A percentile compares a stretch with the other conserved stretches of the same genome.
Conservation (phyloP, 2,888 invertebrate species). For the Doris montereyensis region DNA sequence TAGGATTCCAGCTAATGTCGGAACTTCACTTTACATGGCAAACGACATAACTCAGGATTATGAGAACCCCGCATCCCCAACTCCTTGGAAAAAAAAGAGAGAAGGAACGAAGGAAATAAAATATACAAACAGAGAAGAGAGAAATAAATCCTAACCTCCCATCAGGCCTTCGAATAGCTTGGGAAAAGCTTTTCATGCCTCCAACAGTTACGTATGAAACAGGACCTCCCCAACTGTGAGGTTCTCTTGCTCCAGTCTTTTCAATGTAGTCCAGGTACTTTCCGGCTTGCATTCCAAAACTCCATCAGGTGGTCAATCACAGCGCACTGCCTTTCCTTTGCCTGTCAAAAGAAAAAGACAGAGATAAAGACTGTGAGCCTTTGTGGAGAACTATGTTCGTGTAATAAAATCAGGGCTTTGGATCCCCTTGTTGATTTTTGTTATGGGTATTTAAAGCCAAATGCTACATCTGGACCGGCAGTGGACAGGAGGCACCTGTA, state of each 20-base stretch:
- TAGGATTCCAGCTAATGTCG: no score
- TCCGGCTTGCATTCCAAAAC: slow-evolving; percentile 66
- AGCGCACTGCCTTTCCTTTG: slow-evolving; percentile 67
- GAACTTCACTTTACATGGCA: no score
- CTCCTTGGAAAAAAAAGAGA: neutral
- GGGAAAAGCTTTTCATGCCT: slow-evolving; percentile 60
- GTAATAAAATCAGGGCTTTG: neutral
- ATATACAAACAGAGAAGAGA: neutral
- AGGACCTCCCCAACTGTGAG: slow-evolving; percentile 69
- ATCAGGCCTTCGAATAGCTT: slow-evolving; percentile 63
- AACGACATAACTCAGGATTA: no score
- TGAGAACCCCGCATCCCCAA: neutral
- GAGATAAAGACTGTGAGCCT: no score
- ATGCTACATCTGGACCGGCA: neutral
- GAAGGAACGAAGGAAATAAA: no score
- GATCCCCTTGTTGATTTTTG: neutral
- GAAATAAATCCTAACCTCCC: slow-evolving; percentile 54
- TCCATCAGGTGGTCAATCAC: slow-evolving; percentile 69
- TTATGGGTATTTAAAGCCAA: no score
- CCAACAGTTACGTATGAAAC: slow-evolving; percentile 67
- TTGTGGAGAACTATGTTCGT: neutral
- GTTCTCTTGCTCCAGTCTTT: slow-evolving; percentile 70
- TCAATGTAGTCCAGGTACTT: slow-evolving; percentile 68
- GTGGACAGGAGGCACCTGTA: neutral
- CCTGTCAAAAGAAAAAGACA: slow-evolving; percentile 47